A percentile compares a stretch with the other conserved stretches of the same genome.
Conservation (phyloP, 2,888 invertebrate genomes). For the Apantesis nais region DNA sequence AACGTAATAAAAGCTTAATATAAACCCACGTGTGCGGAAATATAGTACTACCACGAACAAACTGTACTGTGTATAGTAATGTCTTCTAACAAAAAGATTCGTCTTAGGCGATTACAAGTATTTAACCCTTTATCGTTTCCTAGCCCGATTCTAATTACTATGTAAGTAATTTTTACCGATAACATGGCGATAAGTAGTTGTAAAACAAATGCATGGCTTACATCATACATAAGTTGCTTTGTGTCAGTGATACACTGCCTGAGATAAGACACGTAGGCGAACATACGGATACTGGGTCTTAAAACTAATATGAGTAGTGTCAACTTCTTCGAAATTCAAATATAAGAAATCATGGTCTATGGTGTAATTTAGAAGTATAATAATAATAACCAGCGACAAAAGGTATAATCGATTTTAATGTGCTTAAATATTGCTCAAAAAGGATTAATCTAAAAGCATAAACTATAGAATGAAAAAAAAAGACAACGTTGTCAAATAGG, state of each 20-base stretch:
- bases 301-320: constrained; percentile 9
- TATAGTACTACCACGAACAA: no score
- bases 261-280: constrained; percentile 60
- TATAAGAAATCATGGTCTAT: neutral
- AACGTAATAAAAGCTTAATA: no score
- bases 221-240: constrained; percentile 56
- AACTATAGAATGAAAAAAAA: no score
- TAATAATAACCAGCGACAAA: no score
- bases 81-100: neutral
- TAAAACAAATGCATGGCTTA: constrained; percentile 53
- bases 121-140: constrained; percentile 11
- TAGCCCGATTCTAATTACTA: constrained; percentile 35
- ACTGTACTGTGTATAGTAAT: no score
- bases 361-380: neutral
- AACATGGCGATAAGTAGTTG: constrained; percentile 45
- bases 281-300: constrained; percentile 27
- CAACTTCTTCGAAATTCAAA: constrained; percentile 11
- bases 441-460: neutral
- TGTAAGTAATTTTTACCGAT: constrained; percentile 59
- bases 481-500: no score
- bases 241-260: constrained; percentile 46
- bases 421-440: neutral
- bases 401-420: no score
- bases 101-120: neutral
- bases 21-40: no score